Base-by-base conservation (phyloP, 2,888 invertebrate species). In the Caenorhabditis angaria region DNA sequence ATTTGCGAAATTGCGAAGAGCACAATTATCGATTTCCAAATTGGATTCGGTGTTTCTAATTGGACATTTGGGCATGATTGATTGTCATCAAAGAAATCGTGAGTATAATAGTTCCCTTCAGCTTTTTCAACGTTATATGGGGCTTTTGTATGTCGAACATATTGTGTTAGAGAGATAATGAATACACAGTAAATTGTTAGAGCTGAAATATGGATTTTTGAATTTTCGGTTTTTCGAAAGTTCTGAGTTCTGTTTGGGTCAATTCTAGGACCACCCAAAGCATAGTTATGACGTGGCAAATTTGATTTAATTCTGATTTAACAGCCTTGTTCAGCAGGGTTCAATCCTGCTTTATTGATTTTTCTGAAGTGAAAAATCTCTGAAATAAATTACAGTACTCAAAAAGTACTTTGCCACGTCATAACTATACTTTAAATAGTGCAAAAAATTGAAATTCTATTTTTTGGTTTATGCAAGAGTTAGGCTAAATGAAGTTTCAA, bases 161-260 rank as follows among this genome's bases (percentile, higher is more conserved):
- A 90, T 0, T 87, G 88, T 14, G 90, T 90, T 35, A 90, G 82
- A 70, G 89, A 88, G 27, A 82, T 80, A 24, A 90, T 83, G 82
- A 90, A 90, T 25, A 89, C 65, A 18, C 87, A 72, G 82, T 89
- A 90, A 63, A 90, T 80, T 29, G 87, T 65, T 50, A 90, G 88
- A 65, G 89, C 89, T 60, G 68, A 50, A 74, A 66, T 1, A 50
- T 12, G 5, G 27, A 20, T 41, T 59, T 59, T 35, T 35, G 35
- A 14, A 35, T 35, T 14, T 6, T 10, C 14, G 8, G 14, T 14
- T 6, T 10, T 10, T 35, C 35, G 35, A 35, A 35, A 35, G 6
- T 35, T 35, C 14, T 35, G 6, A 14, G 35, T 14, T 35, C 35
- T 6, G 14, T 10, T 35, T 35, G 14, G 6, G 8, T 35, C 8